Evolutionary conservation across 2,797 vertebrate genomes (phyloP).

Genomic region (Girardinus metallicus): DNA sequence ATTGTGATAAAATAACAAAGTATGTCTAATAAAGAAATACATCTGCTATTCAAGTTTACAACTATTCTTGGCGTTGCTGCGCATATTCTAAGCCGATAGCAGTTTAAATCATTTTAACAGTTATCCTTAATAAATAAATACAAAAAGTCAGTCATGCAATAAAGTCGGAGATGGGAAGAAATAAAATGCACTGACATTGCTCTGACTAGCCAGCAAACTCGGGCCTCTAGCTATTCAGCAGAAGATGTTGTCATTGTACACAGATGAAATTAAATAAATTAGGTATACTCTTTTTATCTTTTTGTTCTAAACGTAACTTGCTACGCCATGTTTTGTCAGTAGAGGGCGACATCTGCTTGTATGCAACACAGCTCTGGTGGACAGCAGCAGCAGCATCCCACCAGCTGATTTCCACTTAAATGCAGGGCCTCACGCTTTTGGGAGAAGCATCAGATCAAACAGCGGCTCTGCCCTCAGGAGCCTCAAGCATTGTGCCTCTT

Average conservation of each 20-base stretch:
- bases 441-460: conserved; percentile 53
- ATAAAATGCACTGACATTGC: neutral
- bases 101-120: neutral
- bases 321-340: conserved; percentile 37
- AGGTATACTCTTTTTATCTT: neutral
- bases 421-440: conserved; percentile 37
- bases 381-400: conserved; percentile 3
- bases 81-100: neutral
- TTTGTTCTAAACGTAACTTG: neutral
- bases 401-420: conserved; percentile 49
- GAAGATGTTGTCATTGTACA: neutral
- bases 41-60: neutral
- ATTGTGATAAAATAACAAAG: neutral
- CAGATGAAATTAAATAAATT: neutral
- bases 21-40: neutral
- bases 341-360: conserved; percentile 63
- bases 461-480: conserved; percentile 52
- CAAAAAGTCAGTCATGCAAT: neutral
- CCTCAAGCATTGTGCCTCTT: conserved; percentile 52
- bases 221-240: neutral
- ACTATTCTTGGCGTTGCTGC: neutral
- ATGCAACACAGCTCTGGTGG: neutral
- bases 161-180: neutral
- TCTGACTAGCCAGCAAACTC: neutral
- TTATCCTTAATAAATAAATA: neutral